Evolutionary conservation across 92 coral and sea anemone species (phyloP).

Genomic region (Heteractis magnifica): DNA sequence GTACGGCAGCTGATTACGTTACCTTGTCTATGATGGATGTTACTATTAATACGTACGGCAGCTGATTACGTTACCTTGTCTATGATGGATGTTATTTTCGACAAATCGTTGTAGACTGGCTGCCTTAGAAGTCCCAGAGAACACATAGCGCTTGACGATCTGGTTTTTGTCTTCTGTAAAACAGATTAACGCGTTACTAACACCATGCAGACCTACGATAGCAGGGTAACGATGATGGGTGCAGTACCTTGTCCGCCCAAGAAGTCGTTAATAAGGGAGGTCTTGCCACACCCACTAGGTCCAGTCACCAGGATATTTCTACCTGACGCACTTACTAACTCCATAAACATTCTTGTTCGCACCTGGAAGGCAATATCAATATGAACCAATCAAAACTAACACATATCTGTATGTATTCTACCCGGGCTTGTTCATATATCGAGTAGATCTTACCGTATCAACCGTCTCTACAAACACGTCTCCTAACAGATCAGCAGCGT

Average conservation of each 20-base stretch:
- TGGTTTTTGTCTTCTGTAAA: slow-evolving; percentile 85
- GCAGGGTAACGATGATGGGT: background rate
- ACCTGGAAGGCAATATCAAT: slow-evolving; percentile 44
- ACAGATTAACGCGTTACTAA: background rate
- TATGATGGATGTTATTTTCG: slow-evolving; percentile 86
- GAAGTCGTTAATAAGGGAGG: slow-evolving; percentile 86
- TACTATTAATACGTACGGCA: slow-evolving; percentile 15
- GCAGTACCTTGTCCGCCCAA: slow-evolving; percentile 90
- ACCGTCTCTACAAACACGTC: slow-evolving; percentile 95
- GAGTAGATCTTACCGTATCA: slow-evolving; percentile 66
- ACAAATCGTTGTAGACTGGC: slow-evolving; percentile 80
- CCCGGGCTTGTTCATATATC: background rate
- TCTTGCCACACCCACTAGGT: slow-evolving; percentile 90
- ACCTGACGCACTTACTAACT: slow-evolving; percentile 90
- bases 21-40: slow-evolving; percentile 97
- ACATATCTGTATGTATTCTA: background rate
- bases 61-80: slow-evolving; percentile 69
- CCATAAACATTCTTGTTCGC: slow-evolving; percentile 92
- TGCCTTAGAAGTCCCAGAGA: slow-evolving; percentile 92
- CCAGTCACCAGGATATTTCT: slow-evolving; percentile 90
- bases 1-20: background rate
- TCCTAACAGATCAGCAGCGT: slow-evolving; percentile 96
- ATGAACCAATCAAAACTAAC: background rate
- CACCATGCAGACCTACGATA: background rate
- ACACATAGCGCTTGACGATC: slow-evolving; percentile 89